Percentiles rank a stretch among this genome's conserved stretches.
Evolutionary conservation across 1,140 invertebrate species (phyloP).

Genomic region (Cephus cinctus): DNA sequence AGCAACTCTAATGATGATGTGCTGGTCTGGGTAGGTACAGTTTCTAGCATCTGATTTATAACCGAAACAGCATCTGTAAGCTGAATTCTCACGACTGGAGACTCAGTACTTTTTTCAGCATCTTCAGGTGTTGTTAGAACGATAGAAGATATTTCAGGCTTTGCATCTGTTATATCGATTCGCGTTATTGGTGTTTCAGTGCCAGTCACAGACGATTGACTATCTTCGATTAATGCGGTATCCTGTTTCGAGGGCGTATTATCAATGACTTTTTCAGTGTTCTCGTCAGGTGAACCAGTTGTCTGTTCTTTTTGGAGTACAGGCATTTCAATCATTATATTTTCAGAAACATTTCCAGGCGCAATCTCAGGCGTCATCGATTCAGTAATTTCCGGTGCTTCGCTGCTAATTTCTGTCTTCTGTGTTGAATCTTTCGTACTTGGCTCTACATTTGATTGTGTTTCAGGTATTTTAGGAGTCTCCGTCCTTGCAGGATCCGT

Average conservation of each 20-base stretch:
- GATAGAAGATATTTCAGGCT: neutral
- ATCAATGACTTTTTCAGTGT: neutral
- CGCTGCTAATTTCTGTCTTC: neutral
- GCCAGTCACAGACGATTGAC: slow-evolving; percentile 15
- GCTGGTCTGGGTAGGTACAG: slow-evolving; percentile 15
- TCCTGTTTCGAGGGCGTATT: neutral
- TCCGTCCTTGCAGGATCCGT: neutral
- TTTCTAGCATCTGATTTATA: slow-evolving; percentile 37
- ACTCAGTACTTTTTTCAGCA: slow-evolving; percentile 26
- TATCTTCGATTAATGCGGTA: slow-evolving; percentile 9
- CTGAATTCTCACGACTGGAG: slow-evolving; percentile 39
- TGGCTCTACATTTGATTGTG: neutral
- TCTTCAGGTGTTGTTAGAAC: slow-evolving; percentile 2
- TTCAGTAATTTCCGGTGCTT: neutral
- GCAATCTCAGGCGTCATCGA: neutral
- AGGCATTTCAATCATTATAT: neutral
- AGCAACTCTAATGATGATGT: slow-evolving; percentile 22
- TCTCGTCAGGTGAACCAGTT: neutral
- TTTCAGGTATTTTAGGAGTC: neutral
- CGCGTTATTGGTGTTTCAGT: slow-evolving; percentile 32
- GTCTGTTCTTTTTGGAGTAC: neutral
- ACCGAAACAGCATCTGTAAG: slow-evolving; percentile 33
- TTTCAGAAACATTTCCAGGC: neutral
- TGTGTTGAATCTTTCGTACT: slow-evolving; percentile 5
- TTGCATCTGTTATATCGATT: slow-evolving; percentile 27